Percentiles rank a stretch among this genome's conserved stretches.
Conservation (phyloP, 2,888 invertebrate species). For the Scaptomyza parva region DNA sequence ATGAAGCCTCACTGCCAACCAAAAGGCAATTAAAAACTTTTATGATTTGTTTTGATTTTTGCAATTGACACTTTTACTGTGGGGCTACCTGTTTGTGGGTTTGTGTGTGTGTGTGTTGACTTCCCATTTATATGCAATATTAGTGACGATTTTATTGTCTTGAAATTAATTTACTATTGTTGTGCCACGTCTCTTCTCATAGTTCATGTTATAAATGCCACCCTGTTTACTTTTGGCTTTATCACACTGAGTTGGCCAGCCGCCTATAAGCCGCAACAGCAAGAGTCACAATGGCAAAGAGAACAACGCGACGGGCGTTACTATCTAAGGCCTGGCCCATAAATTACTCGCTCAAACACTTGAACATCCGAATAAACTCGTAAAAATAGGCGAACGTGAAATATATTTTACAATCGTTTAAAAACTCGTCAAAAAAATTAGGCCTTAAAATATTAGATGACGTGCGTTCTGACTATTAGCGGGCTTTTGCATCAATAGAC, state of each 20-base stretch:
- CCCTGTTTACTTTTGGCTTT: slow-evolving; percentile 48
- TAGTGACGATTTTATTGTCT: slow-evolving; percentile 63
- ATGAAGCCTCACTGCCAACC: slow-evolving; percentile 26
- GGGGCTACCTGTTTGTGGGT: slow-evolving; percentile 46
- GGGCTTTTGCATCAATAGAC: slow-evolving; percentile 61
- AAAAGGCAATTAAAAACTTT: slow-evolving; percentile 62
- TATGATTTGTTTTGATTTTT: slow-evolving; percentile 75
- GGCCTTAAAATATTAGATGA: slow-evolving; percentile 82
- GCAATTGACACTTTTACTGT: slow-evolving; percentile 68
- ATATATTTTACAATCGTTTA: slow-evolving; percentile 84
- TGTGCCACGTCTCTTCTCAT: slow-evolving; percentile 66
- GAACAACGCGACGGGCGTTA: slow-evolving; percentile 33
- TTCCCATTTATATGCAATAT: slow-evolving; percentile 62
- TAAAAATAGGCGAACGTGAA: slow-evolving; percentile 63
- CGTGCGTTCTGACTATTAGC: slow-evolving; percentile 53
- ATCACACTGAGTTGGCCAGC: slow-evolving; percentile 52
- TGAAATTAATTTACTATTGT: slow-evolving; percentile 67
- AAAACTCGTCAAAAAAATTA: slow-evolving; percentile 84
- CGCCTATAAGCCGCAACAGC: slow-evolving; percentile 45
- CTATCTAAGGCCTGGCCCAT: slow-evolving; percentile 67
- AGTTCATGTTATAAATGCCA: slow-evolving; percentile 66
- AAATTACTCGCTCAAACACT: slow-evolving; percentile 68
- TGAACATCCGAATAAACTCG: slow-evolving; percentile 66
- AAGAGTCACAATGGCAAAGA: slow-evolving; percentile 18
- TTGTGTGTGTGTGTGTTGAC: slow-evolving; percentile 10